Evolutionary conservation across 2,113 vertebrate species (phyloP), one percentile per base, ranked within the genome.

Genomic region (Ceyx margarethae): DNA sequence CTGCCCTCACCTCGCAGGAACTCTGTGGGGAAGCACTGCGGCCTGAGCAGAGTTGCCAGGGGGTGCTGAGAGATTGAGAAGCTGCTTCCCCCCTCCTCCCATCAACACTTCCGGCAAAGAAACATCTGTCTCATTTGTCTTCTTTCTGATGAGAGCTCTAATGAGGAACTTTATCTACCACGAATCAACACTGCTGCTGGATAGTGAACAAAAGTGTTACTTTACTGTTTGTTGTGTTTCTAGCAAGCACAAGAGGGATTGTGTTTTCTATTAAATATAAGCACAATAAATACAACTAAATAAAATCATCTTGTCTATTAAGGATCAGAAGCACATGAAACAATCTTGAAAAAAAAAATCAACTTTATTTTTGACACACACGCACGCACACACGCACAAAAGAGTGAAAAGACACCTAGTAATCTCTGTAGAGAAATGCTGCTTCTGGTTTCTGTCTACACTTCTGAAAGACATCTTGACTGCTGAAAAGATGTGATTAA

Each of bases 351-450:
- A 95, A 88, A 58, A 83, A 72, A 57, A 57, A 81, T 75, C 56
- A 92, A 94, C 72, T 97, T 95, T 94, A 95, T 97, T 97, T 91
- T 97, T 91, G 83, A 73, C 92, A 89, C 81, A 93, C 42, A 73
- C 7, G 33, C 66, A 48, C 37, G 37, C 37, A 37, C 37, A 37
- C 37, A 37, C 42, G 28, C 18, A 85, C 65, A 84, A 46, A 2
- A 29, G 89, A 1, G 16, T 46, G 53, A 78, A 92, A 92, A 90
- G 87, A 94, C 95, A 96, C 90, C 89, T 93, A 91, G 95, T 89
- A 76, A 81, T 81, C 91, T 96, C 87, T 71, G 71, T 43, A 87
- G 58, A 96, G 78, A 95, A 97, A 96, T 64, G 66, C 73, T 89
- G 85, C 86, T 96, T 96, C 95, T 97, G 79, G 37, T 91, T 81